Evolutionary conservation across 2,797 vertebrate genomes (phyloP).

Genomic region (Selene dorsalis): DNA sequence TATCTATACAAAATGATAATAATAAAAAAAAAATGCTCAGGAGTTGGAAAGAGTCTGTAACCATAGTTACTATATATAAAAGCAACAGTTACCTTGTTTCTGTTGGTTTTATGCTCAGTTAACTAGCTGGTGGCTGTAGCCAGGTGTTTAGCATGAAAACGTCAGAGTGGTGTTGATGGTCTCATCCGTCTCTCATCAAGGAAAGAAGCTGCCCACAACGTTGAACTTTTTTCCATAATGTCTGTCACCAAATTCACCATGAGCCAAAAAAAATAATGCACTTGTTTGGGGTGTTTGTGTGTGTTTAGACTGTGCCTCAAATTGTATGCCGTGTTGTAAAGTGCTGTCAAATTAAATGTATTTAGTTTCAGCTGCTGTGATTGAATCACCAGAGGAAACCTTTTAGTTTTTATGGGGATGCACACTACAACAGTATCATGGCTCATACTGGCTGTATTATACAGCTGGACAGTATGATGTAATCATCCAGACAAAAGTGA

Average conservation of each 20-base stretch:
- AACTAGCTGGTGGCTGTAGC: background rate
- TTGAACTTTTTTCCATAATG: background rate
- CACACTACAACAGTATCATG: background rate
- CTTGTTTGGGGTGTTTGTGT: background rate
- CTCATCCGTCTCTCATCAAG: background rate
- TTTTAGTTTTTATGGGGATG: background rate
- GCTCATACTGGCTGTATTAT: background rate
- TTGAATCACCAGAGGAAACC: background rate
- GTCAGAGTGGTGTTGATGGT: background rate
- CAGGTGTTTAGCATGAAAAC: background rate
- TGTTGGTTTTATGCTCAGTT: background rate
- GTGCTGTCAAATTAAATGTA: background rate
- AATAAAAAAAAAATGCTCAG: too few species aligned
- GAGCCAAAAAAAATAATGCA: background rate
- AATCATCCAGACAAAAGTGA: background rate
- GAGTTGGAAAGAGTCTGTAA: too few species aligned
- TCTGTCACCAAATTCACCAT: background rate
- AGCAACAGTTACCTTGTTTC: background rate
- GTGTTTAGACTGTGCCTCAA: background rate
- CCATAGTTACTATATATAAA: too few species aligned
- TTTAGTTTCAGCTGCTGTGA: background rate
- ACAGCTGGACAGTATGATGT: background rate
- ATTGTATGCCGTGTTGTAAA: background rate
- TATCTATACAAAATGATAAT: too few species aligned
- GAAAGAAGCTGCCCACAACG: background rate